Conservation (phyloP, 2,888 invertebrate species). For the Lutraria lutraria region DNA sequence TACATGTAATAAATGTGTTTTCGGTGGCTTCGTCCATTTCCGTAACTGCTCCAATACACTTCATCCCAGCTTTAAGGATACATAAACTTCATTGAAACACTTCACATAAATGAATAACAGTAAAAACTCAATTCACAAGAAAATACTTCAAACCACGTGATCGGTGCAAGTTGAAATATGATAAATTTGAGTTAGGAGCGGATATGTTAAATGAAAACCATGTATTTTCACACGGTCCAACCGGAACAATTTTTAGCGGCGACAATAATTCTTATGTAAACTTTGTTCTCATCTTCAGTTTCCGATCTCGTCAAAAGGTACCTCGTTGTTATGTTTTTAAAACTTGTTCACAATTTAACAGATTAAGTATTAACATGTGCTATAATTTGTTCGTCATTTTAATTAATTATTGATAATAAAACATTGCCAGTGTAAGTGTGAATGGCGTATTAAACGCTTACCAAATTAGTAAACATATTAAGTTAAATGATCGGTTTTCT, state of each 20-base stretch:
- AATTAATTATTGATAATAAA: too few relatives aligned
- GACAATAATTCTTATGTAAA: not conserved
- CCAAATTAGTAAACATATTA: too few relatives aligned
- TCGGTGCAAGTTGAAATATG: slow-evolving; percentile 4
- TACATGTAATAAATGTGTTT: not conserved
- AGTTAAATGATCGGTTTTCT: too few relatives aligned
- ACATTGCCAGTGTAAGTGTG: too few relatives aligned
- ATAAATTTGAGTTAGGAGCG: not conserved
- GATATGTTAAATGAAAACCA: slow-evolving; percentile 7
- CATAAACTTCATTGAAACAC: slow-evolving; percentile 10
- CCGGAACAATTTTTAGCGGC: not conserved
- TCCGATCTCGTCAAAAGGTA: too few relatives aligned
- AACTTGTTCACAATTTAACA: too few relatives aligned
- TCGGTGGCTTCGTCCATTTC: slow-evolving; percentile 6
- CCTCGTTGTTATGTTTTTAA: too few relatives aligned
- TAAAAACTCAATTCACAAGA: slow-evolving; percentile 16
- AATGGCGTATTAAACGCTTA: too few relatives aligned
- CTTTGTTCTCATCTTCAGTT: too few relatives aligned
- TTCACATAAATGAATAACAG: slow-evolving; percentile 16
- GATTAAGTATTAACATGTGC: too few relatives aligned
- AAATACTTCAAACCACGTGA: slow-evolving; percentile 28
- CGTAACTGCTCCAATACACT: not conserved
- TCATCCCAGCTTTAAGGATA: not conserved
- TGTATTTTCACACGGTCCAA: not conserved
- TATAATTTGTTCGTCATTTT: too few relatives aligned